Base-by-base conservation (phyloP, 2,113 vertebrate genomes). In the Pardalotus punctatus region DNA sequence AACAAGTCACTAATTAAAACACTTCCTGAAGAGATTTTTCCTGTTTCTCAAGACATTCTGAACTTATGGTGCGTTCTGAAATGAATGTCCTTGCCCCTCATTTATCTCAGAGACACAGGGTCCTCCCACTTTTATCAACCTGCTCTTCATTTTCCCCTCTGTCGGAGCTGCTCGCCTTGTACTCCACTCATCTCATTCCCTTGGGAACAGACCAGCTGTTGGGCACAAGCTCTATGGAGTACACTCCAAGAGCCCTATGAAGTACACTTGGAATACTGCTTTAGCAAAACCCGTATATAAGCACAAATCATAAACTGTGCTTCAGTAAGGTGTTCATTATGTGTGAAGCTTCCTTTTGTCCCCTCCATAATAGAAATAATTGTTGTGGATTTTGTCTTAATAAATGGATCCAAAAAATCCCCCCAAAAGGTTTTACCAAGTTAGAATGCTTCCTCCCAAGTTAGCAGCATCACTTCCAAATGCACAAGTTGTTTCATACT, bases 261-360 rank as follows among this genome's bases (percentile, higher is more conserved):
- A 43, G 11, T 12, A 51, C 43, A 53, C 27, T 61, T 48, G 21
- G 24, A 76, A n/a, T 48, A n/a, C 22, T 57, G 54, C n/a, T 83
- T 94, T 88, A 86, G 15, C 14, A 77, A 92, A 95, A 42, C 5
- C 8, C 5, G 67, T 18, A 20, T 23, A 42, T 6, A 72, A 58
- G 9, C 6, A 82, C 29, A 53, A 83, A 66, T 58, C 36, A 11
- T 82, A 61, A 88, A 36, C 31, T 31, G 6, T 57, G 23, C 21
- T 61, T 80, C 47, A 50, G 31, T 21, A 66, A 78, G 29, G 13
- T 42, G 22, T 23, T 69, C 6, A 21, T 24, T 64, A 29, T 29
- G 16, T n/a, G 11, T 54, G 33, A 58, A 25, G n/a, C 0, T 31
- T 35, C 60, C 18, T 62, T 60, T 31, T 25, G 3, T 0, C 0